Percentiles rank a stretch among this genome's conserved stretches.
Conservation (phyloP, 2,113 vertebrate species). For the Centropus unirufus region DNA sequence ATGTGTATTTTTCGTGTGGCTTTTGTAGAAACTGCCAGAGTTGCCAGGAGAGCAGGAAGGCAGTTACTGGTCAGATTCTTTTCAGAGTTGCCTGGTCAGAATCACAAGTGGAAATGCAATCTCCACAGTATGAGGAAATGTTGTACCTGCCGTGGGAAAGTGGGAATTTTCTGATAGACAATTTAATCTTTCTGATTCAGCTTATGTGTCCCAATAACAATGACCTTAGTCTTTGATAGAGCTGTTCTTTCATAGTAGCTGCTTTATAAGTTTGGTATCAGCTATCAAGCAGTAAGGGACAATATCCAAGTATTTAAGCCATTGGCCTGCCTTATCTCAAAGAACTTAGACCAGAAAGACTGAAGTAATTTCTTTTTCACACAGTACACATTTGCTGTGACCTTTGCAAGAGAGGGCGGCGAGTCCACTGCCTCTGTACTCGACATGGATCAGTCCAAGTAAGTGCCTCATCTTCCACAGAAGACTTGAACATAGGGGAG, state of each 20-base stretch:
- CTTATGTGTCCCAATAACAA: not conserved
- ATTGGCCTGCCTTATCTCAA: not conserved
- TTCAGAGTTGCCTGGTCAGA: not conserved
- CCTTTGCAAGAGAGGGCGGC: not conserved
- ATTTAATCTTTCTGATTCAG: not conserved
- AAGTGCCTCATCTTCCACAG: not conserved
- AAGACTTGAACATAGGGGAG: accelerated
- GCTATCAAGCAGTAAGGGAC: not conserved
- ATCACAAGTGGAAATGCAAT: not conserved
- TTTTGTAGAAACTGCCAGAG: not conserved
- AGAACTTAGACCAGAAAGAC: not conserved
- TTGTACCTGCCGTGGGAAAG: not conserved
- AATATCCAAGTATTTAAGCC: not conserved
- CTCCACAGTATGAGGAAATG: not conserved
- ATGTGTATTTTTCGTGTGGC: not conserved
- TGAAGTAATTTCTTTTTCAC: not conserved
- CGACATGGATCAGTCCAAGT: accelerated
- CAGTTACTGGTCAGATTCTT: not conserved
- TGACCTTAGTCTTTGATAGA: not conserved
- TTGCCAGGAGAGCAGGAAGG: not conserved
- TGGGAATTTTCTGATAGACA: not conserved
- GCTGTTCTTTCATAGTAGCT: not conserved
- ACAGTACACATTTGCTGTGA: accelerated
- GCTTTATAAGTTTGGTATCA: accelerated
- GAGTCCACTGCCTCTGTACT: not conserved